phyloP scores from a whole-genome alignment of 2,113 vertebrate species.

The Typhlomys cinereus region DNA sequence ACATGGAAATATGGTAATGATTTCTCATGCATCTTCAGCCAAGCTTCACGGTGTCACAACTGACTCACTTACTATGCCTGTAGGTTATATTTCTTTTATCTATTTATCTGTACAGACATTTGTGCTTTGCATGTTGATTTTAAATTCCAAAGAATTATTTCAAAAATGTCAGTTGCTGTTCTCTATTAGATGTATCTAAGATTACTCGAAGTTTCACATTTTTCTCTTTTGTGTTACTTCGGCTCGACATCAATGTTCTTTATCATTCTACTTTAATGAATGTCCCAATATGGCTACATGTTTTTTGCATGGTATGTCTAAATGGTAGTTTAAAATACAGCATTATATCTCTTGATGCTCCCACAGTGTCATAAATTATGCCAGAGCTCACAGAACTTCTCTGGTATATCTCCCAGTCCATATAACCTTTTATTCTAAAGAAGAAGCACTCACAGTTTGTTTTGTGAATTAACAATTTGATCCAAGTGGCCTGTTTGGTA shows the following conservation, averaged over 20 bases:
- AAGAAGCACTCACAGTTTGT: background rate
- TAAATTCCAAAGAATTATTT: constrained; percentile 1
- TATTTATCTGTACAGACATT: too few species aligned
- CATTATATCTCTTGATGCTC: background rate
- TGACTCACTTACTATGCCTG: too few species aligned
- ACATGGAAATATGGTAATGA: background rate
- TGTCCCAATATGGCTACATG: background rate
- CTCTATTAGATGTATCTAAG: background rate
- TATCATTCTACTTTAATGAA: background rate
- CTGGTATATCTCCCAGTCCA: background rate
- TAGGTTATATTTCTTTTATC: too few species aligned
- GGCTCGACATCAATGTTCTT: background rate
- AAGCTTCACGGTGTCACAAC: background rate
- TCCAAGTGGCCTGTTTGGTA: background rate
- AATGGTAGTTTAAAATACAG: background rate
- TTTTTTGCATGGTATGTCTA: background rate
- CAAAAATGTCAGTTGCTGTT: background rate
- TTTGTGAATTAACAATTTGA: background rate
- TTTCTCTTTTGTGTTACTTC: background rate
- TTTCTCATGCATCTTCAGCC: background rate
- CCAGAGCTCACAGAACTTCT: background rate
- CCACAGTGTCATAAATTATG: background rate
- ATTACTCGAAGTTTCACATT: background rate
- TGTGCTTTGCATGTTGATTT: background rate
- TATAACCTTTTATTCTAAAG: background rate